Evolutionary conservation across 2,797 vertebrate species (phyloP).

Genomic region (Falco concolor): DNA sequence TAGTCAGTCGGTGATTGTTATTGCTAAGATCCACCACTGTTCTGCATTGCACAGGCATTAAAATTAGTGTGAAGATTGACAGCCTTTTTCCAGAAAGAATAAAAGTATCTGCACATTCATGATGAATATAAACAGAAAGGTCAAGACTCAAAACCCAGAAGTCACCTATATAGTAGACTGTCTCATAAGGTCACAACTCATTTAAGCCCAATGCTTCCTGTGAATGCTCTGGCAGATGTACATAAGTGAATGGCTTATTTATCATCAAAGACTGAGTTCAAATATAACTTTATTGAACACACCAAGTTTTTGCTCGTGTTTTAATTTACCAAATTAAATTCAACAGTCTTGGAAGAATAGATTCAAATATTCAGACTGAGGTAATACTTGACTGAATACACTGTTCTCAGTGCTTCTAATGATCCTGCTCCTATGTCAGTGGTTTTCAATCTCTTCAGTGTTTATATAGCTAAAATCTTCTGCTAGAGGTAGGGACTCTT

Average conservation of each 20-base stretch:
- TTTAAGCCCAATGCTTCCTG: slow-evolving; percentile 44
- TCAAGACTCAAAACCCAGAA: slow-evolving; percentile 67
- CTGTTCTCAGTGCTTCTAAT: neutral
- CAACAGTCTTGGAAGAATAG: neutral
- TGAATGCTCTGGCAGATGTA: slow-evolving; percentile 62
- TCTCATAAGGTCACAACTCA: slow-evolving; percentile 67
- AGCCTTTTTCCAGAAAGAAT: slow-evolving; percentile 57
- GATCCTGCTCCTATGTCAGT: neutral
- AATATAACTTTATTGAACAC: slow-evolving; percentile 32
- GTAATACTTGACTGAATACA: neutral
- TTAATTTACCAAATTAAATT: slow-evolving; percentile 9
- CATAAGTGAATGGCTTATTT: slow-evolving; percentile 56
- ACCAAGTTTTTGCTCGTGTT: neutral
- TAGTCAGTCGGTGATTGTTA: slow-evolving; percentile 53
- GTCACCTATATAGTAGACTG: slow-evolving; percentile 66
- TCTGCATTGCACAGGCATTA: slow-evolving; percentile 50
- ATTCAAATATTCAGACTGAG: neutral
- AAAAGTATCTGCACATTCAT: slow-evolving; percentile 60
- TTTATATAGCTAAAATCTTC: neutral
- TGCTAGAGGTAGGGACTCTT: neutral
- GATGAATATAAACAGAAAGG: slow-evolving; percentile 68
- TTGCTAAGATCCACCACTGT: slow-evolving; percentile 48
- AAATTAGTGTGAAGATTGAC: slow-evolving; percentile 49
- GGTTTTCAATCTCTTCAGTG: neutral
- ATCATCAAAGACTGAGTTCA: slow-evolving; percentile 28